Evolutionary conservation across 1,140 invertebrate genomes (phyloP).

Genomic region (Brachystomella parvula): DNA sequence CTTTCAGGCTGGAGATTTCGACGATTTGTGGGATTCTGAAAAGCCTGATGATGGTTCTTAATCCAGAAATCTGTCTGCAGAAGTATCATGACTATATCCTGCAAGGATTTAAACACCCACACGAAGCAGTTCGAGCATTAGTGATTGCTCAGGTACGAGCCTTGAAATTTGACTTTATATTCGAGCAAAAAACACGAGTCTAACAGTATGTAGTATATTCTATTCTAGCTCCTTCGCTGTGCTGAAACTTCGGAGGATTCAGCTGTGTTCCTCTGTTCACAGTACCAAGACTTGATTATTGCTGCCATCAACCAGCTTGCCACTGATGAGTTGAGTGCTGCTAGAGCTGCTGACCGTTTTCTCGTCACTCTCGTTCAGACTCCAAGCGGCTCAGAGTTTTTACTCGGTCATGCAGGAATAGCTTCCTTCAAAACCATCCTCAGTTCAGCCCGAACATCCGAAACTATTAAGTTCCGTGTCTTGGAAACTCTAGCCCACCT

Average conservation of each 20-base stretch:
- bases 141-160: slow-evolving; percentile 29
- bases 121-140: slow-evolving; percentile 25
- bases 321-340: slow-evolving; percentile 25
- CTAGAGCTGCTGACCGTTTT: slow-evolving; percentile 18
- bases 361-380: slow-evolving; percentile 19
- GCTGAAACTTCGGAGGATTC: background rate
- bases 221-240: slow-evolving; percentile 17
- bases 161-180: background rate
- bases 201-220: background rate
- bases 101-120: slow-evolving; percentile 30
- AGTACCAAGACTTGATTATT: slow-evolving; percentile 28
- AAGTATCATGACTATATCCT: slow-evolving; percentile 33
- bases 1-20: slow-evolving; percentile 27
- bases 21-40: slow-evolving; percentile 32
- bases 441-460: background rate
- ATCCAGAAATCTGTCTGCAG: slow-evolving; percentile 23
- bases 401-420: slow-evolving; percentile 22
- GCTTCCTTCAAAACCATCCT: slow-evolving; percentile 22
- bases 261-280: slow-evolving; percentile 5
- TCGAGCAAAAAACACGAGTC: background rate
- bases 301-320: slow-evolving; percentile 20
- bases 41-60: slow-evolving; percentile 27
- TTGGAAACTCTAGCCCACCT: slow-evolving; percentile 31
- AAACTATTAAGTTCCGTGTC: slow-evolving; percentile 26
- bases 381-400: slow-evolving; percentile 18